A percentile compares a stretch with the other conserved stretches of the same genome.
phyloP scores from a whole-genome alignment of 2,888 invertebrate genomes.

The Epirrita christyi region DNA sequence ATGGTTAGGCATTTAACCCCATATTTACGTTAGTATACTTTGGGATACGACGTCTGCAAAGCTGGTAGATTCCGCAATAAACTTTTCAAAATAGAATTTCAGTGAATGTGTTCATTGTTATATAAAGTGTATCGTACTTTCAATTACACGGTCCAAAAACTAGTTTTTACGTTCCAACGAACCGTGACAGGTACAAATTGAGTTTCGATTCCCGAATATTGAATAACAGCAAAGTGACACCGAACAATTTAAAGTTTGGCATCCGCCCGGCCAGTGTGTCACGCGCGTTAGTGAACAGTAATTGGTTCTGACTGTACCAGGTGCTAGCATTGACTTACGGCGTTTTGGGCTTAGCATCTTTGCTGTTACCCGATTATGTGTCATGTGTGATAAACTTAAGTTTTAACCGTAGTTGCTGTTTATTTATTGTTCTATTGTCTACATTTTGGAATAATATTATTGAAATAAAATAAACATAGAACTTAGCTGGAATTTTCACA shows the following conservation, averaged over 20 bases:
- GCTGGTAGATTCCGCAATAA: no score
- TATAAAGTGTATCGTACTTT: conserved; percentile 8
- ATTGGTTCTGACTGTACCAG: conserved; percentile 76
- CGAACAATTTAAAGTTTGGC: conserved; percentile 31
- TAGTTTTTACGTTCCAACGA: conserved; percentile 14
- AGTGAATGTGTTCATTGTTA: background rate
- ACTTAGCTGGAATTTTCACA: no score
- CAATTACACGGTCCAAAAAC: conserved; percentile 14
- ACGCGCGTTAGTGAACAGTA: conserved; percentile 54
- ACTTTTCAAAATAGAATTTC: background rate
- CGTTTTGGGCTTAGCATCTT: conserved; percentile 40
- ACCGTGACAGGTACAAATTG: conserved; percentile 23
- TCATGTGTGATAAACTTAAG: conserved; percentile 26
- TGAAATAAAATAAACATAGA: no score
- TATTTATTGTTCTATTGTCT: background rate
- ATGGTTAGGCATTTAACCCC: no score
- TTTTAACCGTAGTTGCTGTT: background rate
- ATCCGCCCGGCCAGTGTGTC: conserved; percentile 41
- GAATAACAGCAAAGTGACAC: conserved; percentile 8
- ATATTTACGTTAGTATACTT: no score
- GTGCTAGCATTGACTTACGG: conserved; percentile 68
- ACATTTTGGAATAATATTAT: background rate
- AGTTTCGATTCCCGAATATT: conserved; percentile 12
- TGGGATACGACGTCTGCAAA: no score
- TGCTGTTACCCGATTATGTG: conserved; percentile 37